These are phyloP conservation scores for Anser brachyrhynchus DNA, from an alignment of 2,113 vertebrate species.

Conservation along the genomic window DNA sequence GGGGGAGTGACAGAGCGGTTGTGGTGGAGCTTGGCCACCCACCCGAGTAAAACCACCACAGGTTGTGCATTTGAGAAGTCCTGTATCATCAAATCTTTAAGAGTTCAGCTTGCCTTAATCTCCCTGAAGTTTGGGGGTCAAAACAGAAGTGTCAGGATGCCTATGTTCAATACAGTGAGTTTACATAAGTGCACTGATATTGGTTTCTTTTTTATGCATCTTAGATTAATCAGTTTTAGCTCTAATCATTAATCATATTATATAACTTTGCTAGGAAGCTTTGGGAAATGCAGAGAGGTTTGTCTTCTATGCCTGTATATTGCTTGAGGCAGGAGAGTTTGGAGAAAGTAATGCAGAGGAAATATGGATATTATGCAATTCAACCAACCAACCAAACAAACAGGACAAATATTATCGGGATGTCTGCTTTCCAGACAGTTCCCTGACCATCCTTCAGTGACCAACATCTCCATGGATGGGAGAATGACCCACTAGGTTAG, in stretches of 20 bases:
- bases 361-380: neutral
- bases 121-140: neutral
- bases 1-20: no score
- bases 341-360: neutral
- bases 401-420: neutral
- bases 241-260: neutral
- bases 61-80: neutral
- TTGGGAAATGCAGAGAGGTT: neutral
- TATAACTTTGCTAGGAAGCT: neutral
- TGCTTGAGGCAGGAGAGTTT: neutral
- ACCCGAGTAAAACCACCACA: no score
- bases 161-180: neutral
- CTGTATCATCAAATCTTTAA: neutral
- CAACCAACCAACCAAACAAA: neutral
- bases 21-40: no score
- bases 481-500: neutral
- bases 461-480: neutral
- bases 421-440: neutral
- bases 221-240: neutral
- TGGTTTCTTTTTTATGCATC: no score
- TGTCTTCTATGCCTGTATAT: neutral
- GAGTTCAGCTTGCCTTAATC: neutral
- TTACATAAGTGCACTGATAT: neutral
- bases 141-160: neutral
- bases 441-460: neutral